A percentile compares a stretch with the other conserved stretches of the same genome.
phyloP scores from a whole-genome alignment of 1,140 invertebrate genomes.

The Anagrus nilaparvatae region DNA sequence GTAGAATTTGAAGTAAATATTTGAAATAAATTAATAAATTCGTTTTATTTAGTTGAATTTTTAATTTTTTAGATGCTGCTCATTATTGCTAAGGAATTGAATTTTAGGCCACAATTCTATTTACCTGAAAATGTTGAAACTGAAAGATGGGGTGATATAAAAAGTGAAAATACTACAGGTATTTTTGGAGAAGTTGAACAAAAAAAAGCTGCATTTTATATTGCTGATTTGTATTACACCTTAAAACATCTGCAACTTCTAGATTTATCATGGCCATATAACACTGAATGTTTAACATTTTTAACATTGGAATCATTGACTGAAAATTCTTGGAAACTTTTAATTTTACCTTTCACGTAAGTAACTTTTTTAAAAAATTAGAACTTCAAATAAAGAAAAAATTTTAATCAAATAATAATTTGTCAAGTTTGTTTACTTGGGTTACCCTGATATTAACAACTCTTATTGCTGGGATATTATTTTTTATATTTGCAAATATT shows the following conservation, averaged over 20 bases:
- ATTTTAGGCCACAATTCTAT: conserved; percentile 57
- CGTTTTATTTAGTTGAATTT: conserved; percentile 15
- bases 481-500: conserved; percentile 43
- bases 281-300: conserved; percentile 71
- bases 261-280: conserved; percentile 69
- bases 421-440: conserved; percentile 52
- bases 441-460: conserved; percentile 48
- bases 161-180: conserved; percentile 54
- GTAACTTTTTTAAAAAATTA: neutral
- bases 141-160: conserved; percentile 54
- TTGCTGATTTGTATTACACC: conserved; percentile 69
- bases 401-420: conserved; percentile 16
- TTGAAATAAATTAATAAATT: conserved; percentile 5
- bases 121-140: conserved; percentile 44
- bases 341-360: conserved; percentile 69
- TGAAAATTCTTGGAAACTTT: conserved; percentile 72
- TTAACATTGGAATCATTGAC: conserved; percentile 66
- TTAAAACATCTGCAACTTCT: conserved; percentile 54
- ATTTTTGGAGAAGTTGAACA: conserved; percentile 59
- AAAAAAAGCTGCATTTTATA: conserved; percentile 57
- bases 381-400: no score
- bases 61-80: conserved; percentile 49
- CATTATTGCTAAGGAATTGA: conserved; percentile 55
- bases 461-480: conserved; percentile 46
- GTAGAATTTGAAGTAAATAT: conserved; percentile 51